Conservation (phyloP, 2,888 invertebrate genomes). For the Elgonia sp. region DNA sequence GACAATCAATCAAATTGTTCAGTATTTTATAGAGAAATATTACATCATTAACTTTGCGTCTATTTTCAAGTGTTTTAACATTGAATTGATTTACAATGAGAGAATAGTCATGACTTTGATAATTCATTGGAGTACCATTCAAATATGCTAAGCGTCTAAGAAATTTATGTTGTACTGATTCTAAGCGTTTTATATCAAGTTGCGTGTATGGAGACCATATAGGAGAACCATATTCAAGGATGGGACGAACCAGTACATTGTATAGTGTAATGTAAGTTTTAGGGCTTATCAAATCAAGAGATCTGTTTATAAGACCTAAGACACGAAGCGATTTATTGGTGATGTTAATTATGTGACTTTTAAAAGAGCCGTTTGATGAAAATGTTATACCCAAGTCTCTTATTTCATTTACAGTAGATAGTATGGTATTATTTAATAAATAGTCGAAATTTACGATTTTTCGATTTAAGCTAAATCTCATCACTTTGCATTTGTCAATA, state of each 20-base stretch:
- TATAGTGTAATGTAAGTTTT: background rate
- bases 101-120: background rate
- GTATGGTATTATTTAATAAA: no score
- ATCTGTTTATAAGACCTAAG: background rate
- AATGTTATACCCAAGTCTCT: background rate
- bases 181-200: background rate
- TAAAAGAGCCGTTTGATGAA: no score
- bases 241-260: background rate
- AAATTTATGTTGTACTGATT: conserved; percentile 17
- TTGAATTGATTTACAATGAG: background rate
- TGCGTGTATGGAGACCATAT: background rate
- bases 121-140: conserved; percentile 16
- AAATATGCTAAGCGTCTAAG: background rate
- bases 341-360: background rate
- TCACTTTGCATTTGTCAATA: no score
- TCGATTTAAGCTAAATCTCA: no score
- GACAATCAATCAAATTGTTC: no score
- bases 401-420: background rate
- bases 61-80: background rate
- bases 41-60: background rate
- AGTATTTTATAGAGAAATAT: no score
- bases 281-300: background rate
- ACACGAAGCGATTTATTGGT: background rate
- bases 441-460: no score
- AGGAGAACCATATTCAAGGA: background rate